Percentiles rank a stretch among this genome's conserved stretches.
Evolutionary conservation across 2,888 invertebrate genomes (phyloP).

Genomic region (Thereva unica): DNA sequence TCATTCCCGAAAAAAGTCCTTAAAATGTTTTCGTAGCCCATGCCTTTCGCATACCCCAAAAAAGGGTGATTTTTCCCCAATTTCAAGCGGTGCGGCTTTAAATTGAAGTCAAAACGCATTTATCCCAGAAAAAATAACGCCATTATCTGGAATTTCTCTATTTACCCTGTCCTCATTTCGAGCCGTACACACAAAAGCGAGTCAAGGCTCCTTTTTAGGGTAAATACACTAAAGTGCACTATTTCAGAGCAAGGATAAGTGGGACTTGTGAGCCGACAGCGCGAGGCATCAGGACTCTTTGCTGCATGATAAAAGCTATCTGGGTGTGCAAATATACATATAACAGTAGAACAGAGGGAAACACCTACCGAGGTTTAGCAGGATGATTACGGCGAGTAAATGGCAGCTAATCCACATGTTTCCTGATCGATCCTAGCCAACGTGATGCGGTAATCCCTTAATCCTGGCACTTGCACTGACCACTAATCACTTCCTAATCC

Average conservation of each 20-base stretch:
- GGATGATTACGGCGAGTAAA: conserved; percentile 55
- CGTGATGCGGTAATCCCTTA: conserved; percentile 30
- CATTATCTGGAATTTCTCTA: background rate
- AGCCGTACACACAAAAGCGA: background rate
- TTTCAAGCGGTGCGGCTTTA: no score
- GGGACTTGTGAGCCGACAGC: background rate
- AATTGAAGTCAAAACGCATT: no score
- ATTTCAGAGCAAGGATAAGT: conserved; percentile 8
- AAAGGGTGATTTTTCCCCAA: no score
- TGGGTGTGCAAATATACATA: conserved; percentile 1
- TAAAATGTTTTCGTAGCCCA: no score
- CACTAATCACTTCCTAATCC: conserved; percentile 1
- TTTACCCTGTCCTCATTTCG: background rate
- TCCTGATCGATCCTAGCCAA: conserved; percentile 48
- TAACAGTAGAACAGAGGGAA: conserved; percentile 10
- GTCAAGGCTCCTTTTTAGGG: background rate
- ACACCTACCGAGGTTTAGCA: conserved; percentile 56
- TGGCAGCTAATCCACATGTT: conserved; percentile 59
- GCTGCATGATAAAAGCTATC: conserved; percentile 1
- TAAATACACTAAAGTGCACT: conserved; percentile 10
- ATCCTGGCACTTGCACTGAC: conserved; percentile 6
- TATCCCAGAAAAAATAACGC: background rate
- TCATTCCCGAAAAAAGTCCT: no score
- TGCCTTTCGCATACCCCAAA: no score
- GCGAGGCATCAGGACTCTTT: background rate